These are phyloP conservation scores for Oligia strigilis DNA, from an alignment of 2,888 invertebrate genomes.

Conservation along the genomic window DNA sequence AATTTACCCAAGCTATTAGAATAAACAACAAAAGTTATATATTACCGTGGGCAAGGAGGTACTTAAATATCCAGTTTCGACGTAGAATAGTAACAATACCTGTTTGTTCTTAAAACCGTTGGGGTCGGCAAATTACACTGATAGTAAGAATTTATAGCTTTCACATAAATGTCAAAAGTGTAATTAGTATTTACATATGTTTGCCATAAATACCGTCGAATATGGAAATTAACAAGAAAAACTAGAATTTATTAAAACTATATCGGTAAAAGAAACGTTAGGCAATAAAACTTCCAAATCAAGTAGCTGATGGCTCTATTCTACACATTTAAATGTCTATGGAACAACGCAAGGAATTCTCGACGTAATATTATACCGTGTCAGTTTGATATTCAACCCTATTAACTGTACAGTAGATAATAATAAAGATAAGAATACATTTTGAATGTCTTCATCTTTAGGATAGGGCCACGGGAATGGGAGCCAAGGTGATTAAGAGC, in stretches of 20 bases:
- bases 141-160: slow-evolving; percentile 19
- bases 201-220: not conserved
- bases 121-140: slow-evolving; percentile 9
- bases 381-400: slow-evolving; percentile 51
- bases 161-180: slow-evolving; percentile 35
- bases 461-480: slow-evolving; percentile 27
- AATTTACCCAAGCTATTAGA: not conserved
- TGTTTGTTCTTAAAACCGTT: not conserved
- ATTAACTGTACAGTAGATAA: slow-evolving; percentile 54
- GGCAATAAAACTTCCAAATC: slow-evolving; percentile 22
- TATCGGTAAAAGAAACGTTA: slow-evolving; percentile 17
- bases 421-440: slow-evolving; percentile 52
- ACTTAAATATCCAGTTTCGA: not conserved
- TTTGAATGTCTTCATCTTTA: slow-evolving; percentile 56
- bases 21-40: not conserved
- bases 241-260: slow-evolving; percentile 6
- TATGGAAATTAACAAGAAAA: slow-evolving; percentile 44
- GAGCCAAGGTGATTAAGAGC: slow-evolving; percentile 35
- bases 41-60: not conserved
- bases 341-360: slow-evolving; percentile 41
- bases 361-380: slow-evolving; percentile 48
- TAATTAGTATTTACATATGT: slow-evolving; percentile 25
- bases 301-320: slow-evolving; percentile 52
- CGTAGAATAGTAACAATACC: not conserved
- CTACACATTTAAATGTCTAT: slow-evolving; percentile 44